phyloP scores from a whole-genome alignment of 2,797 vertebrate genomes.

The Tolypeutes matacus region DNA sequence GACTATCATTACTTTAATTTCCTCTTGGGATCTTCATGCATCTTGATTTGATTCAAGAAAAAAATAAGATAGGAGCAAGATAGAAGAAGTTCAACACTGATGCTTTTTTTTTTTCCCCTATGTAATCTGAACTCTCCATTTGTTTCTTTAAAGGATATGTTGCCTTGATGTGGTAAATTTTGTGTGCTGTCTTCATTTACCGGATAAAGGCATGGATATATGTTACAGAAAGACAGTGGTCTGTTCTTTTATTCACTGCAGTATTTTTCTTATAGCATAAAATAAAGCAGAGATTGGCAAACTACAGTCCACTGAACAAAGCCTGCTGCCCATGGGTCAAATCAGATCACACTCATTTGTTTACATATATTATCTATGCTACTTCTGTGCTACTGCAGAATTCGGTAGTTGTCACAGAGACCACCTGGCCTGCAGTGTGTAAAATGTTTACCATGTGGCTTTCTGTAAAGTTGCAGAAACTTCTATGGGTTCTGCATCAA shows the following conservation, averaged over 20 bases:
- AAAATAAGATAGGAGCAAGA: not conserved
- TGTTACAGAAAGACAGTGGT: not conserved
- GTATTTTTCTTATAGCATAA: not conserved
- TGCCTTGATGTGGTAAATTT: not conserved
- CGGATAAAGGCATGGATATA: not conserved
- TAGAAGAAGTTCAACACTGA: not conserved
- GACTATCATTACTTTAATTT: not conserved
- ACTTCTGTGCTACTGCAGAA: not conserved
- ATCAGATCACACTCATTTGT: not conserved
- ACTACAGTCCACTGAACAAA: not conserved
- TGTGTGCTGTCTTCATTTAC: slow-evolving; percentile 41
- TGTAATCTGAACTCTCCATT: not conserved
- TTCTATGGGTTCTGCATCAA: too few species aligned
- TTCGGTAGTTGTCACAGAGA: not conserved
- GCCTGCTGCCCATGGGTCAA: not conserved
- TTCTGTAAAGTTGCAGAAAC: too few species aligned
- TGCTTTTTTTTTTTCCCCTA: not conserved
- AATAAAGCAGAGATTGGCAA: not conserved
- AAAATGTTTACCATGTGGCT: not conserved
- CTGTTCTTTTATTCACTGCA: not conserved
- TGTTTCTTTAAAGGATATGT: not conserved
- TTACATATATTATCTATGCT: not conserved
- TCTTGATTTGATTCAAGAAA: not conserved
- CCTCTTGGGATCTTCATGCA: not conserved
- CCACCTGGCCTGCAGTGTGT: rapidly evolving